These are phyloP conservation scores for Actenoides hombroni DNA, from an alignment of 2,113 vertebrate species.

Conservation along the genomic window DNA sequence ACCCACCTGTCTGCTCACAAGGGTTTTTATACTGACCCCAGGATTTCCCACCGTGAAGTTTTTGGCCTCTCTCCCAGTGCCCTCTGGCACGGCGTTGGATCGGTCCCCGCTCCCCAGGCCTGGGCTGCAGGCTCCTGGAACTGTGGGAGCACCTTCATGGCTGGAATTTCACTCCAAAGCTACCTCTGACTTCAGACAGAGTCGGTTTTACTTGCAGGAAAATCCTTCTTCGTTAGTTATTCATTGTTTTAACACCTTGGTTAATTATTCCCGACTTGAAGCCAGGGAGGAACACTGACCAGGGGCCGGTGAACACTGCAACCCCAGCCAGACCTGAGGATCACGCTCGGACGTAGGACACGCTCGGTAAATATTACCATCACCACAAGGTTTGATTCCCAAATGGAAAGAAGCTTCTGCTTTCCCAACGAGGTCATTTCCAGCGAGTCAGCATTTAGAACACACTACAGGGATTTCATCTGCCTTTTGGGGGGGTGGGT, in stretches of 20 bases:
- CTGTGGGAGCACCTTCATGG: background rate
- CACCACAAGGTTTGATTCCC: background rate
- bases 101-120: background rate
- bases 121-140: background rate
- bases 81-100: background rate
- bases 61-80: background rate
- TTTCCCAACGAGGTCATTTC: background rate
- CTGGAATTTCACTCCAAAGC: background rate
- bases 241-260: background rate
- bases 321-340: background rate
- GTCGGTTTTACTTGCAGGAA: background rate
- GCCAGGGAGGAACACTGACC: background rate
- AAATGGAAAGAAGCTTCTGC: background rate
- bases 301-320: background rate
- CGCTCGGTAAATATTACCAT: background rate
- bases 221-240: background rate
- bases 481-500: background rate
- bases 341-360: accelerated
- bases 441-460: background rate
- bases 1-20: accelerated
- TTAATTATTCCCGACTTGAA: background rate
- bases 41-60: background rate
- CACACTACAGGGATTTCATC: background rate
- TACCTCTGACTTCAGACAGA: background rate
- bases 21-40: background rate